Conservation (phyloP, 2,113 vertebrate genomes). For the Carassius gibelio region DNA sequence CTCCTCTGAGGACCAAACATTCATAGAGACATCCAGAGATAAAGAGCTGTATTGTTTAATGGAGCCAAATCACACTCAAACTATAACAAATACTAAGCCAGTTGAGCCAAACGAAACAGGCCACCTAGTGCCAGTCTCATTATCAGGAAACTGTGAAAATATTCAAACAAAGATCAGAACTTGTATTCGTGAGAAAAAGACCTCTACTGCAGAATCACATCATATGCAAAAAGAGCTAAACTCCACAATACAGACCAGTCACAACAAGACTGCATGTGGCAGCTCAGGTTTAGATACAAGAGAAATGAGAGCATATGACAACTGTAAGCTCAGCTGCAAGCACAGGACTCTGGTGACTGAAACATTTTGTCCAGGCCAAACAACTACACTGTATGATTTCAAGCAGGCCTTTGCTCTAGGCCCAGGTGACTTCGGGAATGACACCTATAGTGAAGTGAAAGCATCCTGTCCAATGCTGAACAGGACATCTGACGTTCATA, state of each 20-base stretch:
- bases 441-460: neutral
- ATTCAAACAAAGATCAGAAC: neutral
- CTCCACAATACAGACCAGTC: constrained; percentile 43
- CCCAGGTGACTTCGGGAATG: neutral
- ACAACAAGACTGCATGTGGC: constrained; percentile 45
- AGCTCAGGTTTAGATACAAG: neutral
- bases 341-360: neutral
- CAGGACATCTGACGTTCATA: constrained; percentile 27
- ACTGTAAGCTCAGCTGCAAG: constrained; percentile 12
- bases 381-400: neutral
- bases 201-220: neutral
- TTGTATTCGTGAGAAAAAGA: neutral
- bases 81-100: neutral
- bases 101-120: constrained; percentile 2
- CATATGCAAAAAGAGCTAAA: constrained; percentile 22
- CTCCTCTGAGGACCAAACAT: neutral
- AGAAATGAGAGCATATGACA: constrained; percentile 6
- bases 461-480: neutral
- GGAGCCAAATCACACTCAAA: neutral
- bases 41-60: neutral
- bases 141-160: neutral
- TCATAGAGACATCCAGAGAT: neutral
- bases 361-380: constrained; percentile 29
- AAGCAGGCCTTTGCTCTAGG: neutral
- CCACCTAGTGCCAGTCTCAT: neutral